Percentiles rank a stretch among this genome's conserved stretches.
These are phyloP conservation scores for Himalopsyche phryganea DNA, from an alignment of 1,140 invertebrate species.

Conservation along the genomic window DNA sequence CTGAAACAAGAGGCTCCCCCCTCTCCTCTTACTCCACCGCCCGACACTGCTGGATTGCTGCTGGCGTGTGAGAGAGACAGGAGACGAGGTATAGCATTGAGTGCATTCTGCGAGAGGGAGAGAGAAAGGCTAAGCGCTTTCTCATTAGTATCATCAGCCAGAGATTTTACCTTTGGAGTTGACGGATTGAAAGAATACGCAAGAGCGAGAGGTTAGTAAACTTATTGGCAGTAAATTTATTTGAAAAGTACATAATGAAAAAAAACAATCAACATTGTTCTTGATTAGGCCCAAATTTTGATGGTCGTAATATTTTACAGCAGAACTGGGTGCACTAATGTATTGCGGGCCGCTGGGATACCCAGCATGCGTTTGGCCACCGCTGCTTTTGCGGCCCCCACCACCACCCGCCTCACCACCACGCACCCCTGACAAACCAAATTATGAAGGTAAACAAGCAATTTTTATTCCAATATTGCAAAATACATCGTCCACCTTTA, in stretches of 20 bases:
- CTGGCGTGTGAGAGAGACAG: constrained; percentile 27
- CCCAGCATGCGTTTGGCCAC: constrained; percentile 47
- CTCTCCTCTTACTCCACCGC: constrained; percentile 18
- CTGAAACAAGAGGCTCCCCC: constrained; percentile 36
- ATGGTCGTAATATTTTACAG: constrained; percentile 25
- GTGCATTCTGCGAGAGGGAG: constrained; percentile 26
- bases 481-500: no score
- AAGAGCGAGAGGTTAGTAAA: constrained; percentile 35
- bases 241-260: not conserved
- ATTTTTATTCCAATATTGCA: not conserved
- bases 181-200: constrained; percentile 37
- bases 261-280: not conserved
- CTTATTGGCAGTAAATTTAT: not conserved
- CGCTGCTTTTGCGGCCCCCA: constrained; percentile 33
- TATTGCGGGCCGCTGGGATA: constrained; percentile 42
- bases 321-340: constrained; percentile 44
- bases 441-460: constrained; percentile 23
- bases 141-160: constrained; percentile 41
- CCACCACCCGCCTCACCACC: constrained; percentile 23
- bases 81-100: constrained; percentile 10
- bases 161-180: constrained; percentile 37
- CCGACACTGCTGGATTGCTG: constrained; percentile 37
- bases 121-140: constrained; percentile 40
- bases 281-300: no score
- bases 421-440: constrained; percentile 18